Evolutionary conservation across 2,797 vertebrate genomes (phyloP).

Genomic region (Geotrypetes seraphini): DNA sequence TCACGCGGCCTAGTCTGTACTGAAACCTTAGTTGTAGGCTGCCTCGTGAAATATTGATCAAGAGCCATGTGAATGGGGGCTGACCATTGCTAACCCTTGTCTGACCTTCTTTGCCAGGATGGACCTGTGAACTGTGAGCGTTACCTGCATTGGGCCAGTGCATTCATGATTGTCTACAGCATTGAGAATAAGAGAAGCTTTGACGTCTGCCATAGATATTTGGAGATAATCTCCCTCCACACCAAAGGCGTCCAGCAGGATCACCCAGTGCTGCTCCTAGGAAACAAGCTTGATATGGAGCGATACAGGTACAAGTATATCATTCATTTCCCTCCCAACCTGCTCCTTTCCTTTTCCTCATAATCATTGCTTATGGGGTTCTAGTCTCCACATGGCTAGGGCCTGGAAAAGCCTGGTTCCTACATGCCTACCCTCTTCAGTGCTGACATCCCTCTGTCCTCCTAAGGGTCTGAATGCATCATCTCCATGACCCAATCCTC

Average conservation of each 20-base stretch:
- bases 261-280: constrained; percentile 67
- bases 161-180: constrained; percentile 83
- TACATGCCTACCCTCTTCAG: too few relatives aligned
- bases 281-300: constrained; percentile 91
- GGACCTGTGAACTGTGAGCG: constrained; percentile 75
- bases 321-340: too few relatives aligned
- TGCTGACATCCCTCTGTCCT: too few relatives aligned
- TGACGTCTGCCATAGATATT: constrained; percentile 64
- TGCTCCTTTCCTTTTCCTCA: too few relatives aligned
- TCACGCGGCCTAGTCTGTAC: constrained; percentile 21
- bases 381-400: too few relatives aligned
- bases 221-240: constrained; percentile 61
- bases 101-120: constrained; percentile 40
- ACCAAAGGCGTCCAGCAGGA: constrained; percentile 50
- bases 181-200: constrained; percentile 72
- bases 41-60: constrained; percentile 18
- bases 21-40: constrained; percentile 30
- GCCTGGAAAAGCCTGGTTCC: too few relatives aligned
- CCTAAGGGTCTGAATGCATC: too few relatives aligned
- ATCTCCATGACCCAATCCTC: too few relatives aligned
- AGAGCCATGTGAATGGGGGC: too few relatives aligned
- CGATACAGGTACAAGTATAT: constrained; percentile 69
- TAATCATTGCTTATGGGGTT: too few relatives aligned
- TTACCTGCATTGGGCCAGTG: constrained; percentile 78
- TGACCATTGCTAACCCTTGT: too few relatives aligned